These are phyloP conservation scores for Haliclona indistincta DNA, from an alignment of 37 sponge, comb jelly and placozoan species.

Conservation along the genomic window DNA sequence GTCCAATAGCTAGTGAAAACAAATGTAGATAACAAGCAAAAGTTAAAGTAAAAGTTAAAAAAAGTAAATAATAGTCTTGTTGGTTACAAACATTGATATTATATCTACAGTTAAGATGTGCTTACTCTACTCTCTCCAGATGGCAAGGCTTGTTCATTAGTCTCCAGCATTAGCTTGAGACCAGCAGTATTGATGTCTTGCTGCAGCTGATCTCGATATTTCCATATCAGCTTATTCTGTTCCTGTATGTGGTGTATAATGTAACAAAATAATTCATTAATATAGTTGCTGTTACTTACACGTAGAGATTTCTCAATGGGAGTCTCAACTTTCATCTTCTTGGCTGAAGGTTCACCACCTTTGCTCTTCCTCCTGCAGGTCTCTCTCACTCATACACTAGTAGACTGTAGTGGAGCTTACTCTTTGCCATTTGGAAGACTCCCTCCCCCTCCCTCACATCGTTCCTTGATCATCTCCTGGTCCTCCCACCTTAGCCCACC, in stretches of 20 bases:
- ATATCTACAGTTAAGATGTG: not conserved
- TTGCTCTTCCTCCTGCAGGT: conserved; percentile 30
- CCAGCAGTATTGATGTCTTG: conserved; percentile 23
- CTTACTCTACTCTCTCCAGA: conserved; percentile 74
- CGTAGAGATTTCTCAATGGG: conserved; percentile 65
- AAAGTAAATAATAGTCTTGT: not conserved
- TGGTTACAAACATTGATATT: not conserved
- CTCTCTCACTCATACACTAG: conserved; percentile 15
- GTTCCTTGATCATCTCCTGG: conserved; percentile 82
- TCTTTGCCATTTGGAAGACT: not conserved
- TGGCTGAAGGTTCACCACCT: conserved; percentile 27
- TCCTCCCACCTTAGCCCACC: conserved; percentile 89
- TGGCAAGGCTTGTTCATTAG: conserved; percentile 71
- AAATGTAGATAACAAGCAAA: not conserved
- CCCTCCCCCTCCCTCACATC: conserved; percentile 16
- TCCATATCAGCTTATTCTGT: conserved; percentile 83
- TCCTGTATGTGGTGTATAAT: conserved; percentile 45
- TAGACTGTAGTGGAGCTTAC: not conserved
- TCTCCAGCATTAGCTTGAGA: conserved; percentile 59
- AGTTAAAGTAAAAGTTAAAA: too few species aligned
- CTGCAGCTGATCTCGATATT: conserved; percentile 62
- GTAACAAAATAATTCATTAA: not conserved
- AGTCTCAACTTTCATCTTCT: conserved; percentile 70
- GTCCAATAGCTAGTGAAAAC: conserved; percentile 62
- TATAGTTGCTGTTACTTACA: conserved; percentile 30